Base-by-base conservation (phyloP, 2,113 vertebrate species). In the Ictalurus furcatus region DNA sequence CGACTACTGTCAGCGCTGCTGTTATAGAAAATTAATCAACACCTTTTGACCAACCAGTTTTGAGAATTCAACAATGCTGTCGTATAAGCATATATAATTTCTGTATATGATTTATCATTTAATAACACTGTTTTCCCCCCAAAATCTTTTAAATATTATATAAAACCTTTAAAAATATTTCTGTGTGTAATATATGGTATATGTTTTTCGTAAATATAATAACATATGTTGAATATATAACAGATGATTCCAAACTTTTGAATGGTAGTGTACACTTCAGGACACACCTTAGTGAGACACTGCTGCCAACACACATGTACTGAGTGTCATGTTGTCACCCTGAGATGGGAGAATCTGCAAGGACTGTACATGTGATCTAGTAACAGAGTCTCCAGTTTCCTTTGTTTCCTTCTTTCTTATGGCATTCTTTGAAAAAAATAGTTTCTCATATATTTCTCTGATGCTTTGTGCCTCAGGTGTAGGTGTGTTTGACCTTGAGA, bases 401-500 rank as follows among this genome's bases (percentile, higher is more conserved):
- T 80, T 82, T 17, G 63, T 76, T 80, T 28, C 25, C 84, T n/a
- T 59, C 44, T 61, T 34, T 71, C 17, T 56, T 30, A 58, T 69
- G n/a, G 25, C 69, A 56, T 23, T 83, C 54, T 63, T 84, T 63
- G 4, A 44, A 84, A 84, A 79, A 58, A 56, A 56, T 5, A 14
- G 56, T 67, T 85, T 61, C 23, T 58, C 48, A 63, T 3, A 34
- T 16, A 1, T 61, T 30, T 82, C 79, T 85, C 48, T 65, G 21
- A 80, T 56, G 25, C 16, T 85, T 65, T 44, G 37, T 69, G 25
- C 37, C 21, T 97, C 95, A 99, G 30, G 97, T 96, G 13, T 97
- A 97, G 0, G 95, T 94, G 84, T 98, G 97, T 86, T 96, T 95
- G 63, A 95, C 92, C 90, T 97, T 97, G 73, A 98, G 89, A 0